These are phyloP conservation scores for Sympetrum striolatum DNA, from an alignment of 2,888 invertebrate species.

Conservation along the genomic window DNA sequence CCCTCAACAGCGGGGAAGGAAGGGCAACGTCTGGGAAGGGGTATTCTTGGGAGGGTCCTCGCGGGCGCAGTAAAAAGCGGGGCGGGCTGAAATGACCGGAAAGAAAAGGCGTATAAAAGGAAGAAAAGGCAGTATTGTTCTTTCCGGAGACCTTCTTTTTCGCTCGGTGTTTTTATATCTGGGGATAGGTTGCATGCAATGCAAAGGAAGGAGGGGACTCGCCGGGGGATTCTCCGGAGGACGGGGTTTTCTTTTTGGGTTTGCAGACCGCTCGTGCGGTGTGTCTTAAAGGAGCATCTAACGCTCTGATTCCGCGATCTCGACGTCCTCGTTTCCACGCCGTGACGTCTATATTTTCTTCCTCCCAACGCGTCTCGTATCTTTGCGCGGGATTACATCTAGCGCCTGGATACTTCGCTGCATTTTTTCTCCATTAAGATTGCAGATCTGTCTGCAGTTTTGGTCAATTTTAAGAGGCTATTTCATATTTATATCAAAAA, in stretches of 20 bases:
- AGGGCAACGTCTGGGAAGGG: neutral
- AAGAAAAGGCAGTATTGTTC: neutral
- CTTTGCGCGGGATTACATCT: neutral
- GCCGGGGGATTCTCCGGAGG: neutral
- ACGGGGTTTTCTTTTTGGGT: neutral
- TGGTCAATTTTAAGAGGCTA: too few species aligned
- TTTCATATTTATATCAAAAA: too few species aligned
- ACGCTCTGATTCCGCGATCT: neutral
- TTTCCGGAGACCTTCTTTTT: neutral
- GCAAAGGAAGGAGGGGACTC: neutral
- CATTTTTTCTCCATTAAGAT: neutral
- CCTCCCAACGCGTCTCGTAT: neutral
- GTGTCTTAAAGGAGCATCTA: neutral
- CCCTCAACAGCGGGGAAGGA: neutral
- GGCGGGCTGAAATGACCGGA: neutral
- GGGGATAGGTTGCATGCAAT: neutral
- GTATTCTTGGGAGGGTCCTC: neutral
- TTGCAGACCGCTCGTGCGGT: neutral
- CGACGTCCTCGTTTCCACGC: too few species aligned
- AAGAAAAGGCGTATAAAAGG: neutral
- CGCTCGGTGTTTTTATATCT: neutral
- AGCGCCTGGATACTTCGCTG: neutral
- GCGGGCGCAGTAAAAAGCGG: conserved; percentile 5
- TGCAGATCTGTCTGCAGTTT: too few species aligned
- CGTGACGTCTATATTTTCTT: neutral